Evolutionary conservation across 1,140 invertebrate species (phyloP).

Genomic region (Heliconius melpomene): DNA sequence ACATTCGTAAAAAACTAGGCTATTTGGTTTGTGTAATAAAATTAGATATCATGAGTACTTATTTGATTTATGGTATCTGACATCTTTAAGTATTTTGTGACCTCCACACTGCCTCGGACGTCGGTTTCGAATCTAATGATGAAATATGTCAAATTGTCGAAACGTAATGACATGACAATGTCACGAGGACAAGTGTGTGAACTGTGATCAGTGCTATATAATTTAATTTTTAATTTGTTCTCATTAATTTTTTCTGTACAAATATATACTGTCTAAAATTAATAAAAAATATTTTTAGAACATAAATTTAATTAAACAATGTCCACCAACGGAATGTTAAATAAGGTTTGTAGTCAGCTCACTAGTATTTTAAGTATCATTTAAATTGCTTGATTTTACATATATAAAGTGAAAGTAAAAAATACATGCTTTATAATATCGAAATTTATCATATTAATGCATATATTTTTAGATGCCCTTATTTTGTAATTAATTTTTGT

Average conservation of each 20-base stretch:
- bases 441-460: neutral
- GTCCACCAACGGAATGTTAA: neutral
- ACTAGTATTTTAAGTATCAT: neutral
- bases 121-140: neutral
- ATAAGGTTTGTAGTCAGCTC: neutral
- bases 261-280: neutral
- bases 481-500: neutral
- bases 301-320: neutral
- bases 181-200: constrained; percentile 11
- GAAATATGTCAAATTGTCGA: neutral
- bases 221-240: neutral
- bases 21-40: no score
- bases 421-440: neutral
- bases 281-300: neutral
- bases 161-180: neutral
- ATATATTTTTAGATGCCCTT: neutral
- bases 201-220: neutral
- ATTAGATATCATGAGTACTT: no score
- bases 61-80: no score
- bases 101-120: neutral
- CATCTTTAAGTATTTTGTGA: no score
- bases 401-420: neutral
- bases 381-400: neutral
- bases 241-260: neutral
- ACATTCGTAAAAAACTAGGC: no score